Percentiles rank a stretch among this genome's conserved stretches.
phyloP scores from a whole-genome alignment of 2,888 invertebrate species.

The Lathronympha strigana region DNA sequence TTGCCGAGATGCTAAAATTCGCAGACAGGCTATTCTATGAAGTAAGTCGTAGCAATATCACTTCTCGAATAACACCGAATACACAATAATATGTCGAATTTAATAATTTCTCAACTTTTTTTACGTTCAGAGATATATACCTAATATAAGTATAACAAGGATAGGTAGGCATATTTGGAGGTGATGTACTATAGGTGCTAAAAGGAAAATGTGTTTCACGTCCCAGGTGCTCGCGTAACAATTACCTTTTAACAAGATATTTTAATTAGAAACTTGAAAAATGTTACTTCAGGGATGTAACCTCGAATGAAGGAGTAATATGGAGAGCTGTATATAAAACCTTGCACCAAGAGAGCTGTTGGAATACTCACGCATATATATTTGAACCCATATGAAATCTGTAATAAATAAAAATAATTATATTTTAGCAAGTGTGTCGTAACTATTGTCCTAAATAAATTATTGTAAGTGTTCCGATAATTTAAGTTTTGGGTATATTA shows the following conservation, averaged over 20 bases:
- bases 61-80: not conserved
- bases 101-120: not conserved
- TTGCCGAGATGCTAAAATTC: constrained; percentile 94
- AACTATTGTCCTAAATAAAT: no score
- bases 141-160: not conserved
- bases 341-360: no score
- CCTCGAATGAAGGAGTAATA: not conserved
- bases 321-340: no score
- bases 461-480: no score
- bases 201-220: not conserved
- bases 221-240: constrained; percentile 4
- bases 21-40: constrained; percentile 89
- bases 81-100: constrained; percentile 4
- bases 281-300: not conserved
- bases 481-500: no score
- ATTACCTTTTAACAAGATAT: constrained; percentile 20
- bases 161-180: not conserved
- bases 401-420: no score
- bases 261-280: constrained; percentile 9
- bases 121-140: not conserved
- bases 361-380: no score
- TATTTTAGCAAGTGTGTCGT: no score
- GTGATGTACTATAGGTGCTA: not conserved
- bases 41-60: constrained; percentile 50
- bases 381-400: no score